Evolutionary conservation across 2,113 vertebrate genomes (phyloP).

Genomic region (Anseranas semipalmata): DNA sequence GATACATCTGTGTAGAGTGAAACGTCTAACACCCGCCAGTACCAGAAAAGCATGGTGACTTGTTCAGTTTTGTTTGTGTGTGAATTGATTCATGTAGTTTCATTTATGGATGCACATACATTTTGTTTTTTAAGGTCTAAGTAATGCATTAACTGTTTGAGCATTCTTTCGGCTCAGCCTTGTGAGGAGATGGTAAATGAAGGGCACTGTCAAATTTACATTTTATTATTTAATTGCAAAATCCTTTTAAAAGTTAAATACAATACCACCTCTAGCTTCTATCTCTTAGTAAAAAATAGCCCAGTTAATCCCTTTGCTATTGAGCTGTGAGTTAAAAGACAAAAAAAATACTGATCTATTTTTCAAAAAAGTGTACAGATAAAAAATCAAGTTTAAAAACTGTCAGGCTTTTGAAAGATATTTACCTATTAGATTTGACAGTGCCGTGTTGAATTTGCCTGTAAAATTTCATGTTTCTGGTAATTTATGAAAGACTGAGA

Average conservation of each 20-base stretch:
- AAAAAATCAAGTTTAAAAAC: not conserved
- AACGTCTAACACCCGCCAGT: conserved; percentile 18
- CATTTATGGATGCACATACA: not conserved
- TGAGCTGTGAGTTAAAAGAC: not conserved
- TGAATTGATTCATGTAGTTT: conserved; percentile 36
- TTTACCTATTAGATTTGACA: not conserved
- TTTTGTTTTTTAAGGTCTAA: conserved; percentile 19
- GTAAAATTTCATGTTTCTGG: conserved; percentile 4
- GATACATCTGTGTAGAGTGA: not conserved
- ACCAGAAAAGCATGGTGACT: conserved; percentile 67
- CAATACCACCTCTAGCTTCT: not conserved
- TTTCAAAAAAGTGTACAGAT: not conserved
- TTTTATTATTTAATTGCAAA: not conserved
- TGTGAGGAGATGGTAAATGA: conserved; percentile 21
- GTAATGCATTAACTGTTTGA: not conserved
- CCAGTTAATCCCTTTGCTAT: not conserved
- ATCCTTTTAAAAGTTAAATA: not conserved
- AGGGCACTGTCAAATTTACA: conserved; percentile 38
- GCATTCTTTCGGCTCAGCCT: not conserved
- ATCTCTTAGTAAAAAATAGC: not conserved
- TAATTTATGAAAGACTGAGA: conserved; percentile 12
- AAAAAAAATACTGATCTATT: not conserved
- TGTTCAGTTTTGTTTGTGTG: conserved; percentile 32
- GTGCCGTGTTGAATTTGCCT: conserved; percentile 22
- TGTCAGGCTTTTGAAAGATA: not conserved